Conservation (phyloP, 2,113 vertebrate genomes). For the Mugil cephalus region DNA sequence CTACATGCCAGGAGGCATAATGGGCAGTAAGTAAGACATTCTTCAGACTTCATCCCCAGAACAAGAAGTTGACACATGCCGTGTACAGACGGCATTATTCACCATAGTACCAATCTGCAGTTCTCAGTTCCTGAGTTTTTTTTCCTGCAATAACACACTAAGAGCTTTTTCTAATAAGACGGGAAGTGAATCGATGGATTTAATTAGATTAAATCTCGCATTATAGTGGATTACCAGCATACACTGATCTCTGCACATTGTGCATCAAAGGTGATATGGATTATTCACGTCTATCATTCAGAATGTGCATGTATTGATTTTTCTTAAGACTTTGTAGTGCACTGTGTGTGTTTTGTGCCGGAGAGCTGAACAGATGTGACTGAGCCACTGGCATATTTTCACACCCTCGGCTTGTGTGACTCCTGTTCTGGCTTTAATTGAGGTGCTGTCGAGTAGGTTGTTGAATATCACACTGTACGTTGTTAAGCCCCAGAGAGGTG, state of each 20-base stretch:
- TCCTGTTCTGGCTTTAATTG: slow-evolving; percentile 12
- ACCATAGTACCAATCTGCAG: not conserved
- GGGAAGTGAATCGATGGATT: slow-evolving; percentile 44
- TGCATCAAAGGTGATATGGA: slow-evolving; percentile 1
- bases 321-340: not conserved
- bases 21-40: no score
- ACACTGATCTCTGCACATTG: slow-evolving; percentile 7
- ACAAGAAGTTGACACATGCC: slow-evolving; percentile 10
- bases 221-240: slow-evolving; percentile 65
- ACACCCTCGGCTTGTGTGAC: slow-evolving; percentile 15
- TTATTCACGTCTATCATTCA: slow-evolving; percentile 17
- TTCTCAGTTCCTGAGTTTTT: slow-evolving; percentile 3
- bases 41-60: not conserved
- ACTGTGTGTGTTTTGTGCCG: not conserved
- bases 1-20: no score
- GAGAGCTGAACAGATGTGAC: not conserved
- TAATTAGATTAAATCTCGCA: slow-evolving; percentile 68
- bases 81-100: not conserved
- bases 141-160: not conserved
- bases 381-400: not conserved
- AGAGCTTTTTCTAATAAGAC: slow-evolving; percentile 48
- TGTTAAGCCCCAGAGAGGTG: slow-evolving; percentile 46
- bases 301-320: slow-evolving; percentile 28
- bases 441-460: slow-evolving; percentile 36
- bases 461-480: slow-evolving; percentile 44